These are phyloP conservation scores for Hemiprocne comata DNA, from an alignment of 2,113 vertebrate species.

Conservation along the genomic window DNA sequence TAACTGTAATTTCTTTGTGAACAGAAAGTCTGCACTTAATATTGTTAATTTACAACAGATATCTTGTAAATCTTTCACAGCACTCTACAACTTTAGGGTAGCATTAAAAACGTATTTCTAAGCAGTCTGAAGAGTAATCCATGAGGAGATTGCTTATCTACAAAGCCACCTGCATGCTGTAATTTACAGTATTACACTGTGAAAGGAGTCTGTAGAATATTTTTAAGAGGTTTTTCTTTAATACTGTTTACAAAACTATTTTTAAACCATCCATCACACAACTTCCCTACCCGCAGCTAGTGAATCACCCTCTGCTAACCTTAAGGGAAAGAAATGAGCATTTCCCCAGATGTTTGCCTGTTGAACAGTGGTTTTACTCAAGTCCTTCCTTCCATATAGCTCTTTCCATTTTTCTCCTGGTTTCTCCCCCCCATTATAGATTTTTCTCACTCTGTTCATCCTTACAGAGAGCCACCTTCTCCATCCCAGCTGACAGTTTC, in stretches of 20 bases:
- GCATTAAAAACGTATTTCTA: constrained; percentile 57
- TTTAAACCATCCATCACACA: not conserved
- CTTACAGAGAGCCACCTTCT: not conserved
- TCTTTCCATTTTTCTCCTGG: not conserved
- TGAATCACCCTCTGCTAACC: not conserved
- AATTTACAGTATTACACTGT: constrained; percentile 37
- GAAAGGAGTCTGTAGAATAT: not conserved
- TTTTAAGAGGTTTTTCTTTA: constrained; percentile 19
- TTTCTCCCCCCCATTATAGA: not conserved
- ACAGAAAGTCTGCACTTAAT: constrained; percentile 47
- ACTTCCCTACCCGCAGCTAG: not conserved
- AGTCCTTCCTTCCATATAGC: not conserved
- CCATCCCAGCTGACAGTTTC: not conserved
- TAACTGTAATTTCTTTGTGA: constrained; percentile 53
- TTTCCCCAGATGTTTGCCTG: not conserved
- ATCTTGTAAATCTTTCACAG: constrained; percentile 69
- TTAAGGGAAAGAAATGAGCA: not conserved
- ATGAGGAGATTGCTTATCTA: constrained; percentile 62
- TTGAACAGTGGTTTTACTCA: not conserved
- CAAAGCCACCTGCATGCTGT: constrained; percentile 56
- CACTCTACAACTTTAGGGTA: constrained; percentile 42
- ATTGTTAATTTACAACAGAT: constrained; percentile 61
- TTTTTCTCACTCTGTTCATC: not conserved
- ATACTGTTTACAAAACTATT: not conserved
- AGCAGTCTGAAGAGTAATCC: constrained; percentile 51